Base-by-base conservation (phyloP, 64 coral and sea anemone species). In the Astreopora myriophthalma region DNA sequence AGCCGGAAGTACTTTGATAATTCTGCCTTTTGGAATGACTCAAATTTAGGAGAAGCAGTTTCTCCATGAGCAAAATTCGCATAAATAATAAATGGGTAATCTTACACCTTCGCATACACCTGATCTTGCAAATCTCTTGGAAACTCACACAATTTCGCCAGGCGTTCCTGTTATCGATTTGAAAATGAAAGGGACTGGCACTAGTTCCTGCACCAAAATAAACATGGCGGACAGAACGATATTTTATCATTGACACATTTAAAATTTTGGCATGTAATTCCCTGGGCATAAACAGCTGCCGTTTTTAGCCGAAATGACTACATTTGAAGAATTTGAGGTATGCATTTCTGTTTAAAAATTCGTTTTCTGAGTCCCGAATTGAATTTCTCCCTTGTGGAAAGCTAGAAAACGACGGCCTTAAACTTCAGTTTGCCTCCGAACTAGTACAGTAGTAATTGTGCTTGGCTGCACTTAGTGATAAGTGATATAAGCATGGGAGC, bases 301-400 rank as follows among this genome's bases (percentile, higher is more conserved):
- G 11, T 51, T 20, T 65, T 70, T 0, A 6, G 10, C 16, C 19
- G 44, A 52, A 27, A 96, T 96, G 94, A 79, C 90, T 11, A 75
- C 94, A 20, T 81, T 92, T 69, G 90, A 96, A 76, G 94, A 96
- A 9, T 96, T 92, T 73, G 94, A 96, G 94, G 94, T 96, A 88
- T 49, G 26, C 83, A 5, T 42, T 67, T 79, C 44, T 35, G 6
- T 71, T 70, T 14, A 52, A 55, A 55, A 46, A 55, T 19, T 55
- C 51, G 51, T 3, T 55, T 13, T 55, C 51, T 55, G 16, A 55
- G 51, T 55, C 17, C 17, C 16, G 13, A 55, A 16, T 19, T 55
- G 51, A 14, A 55, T 16, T 55, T 55, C 51, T 55, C n/a, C n/a
- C n/a, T n/a, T n/a, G n/a, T n/a, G n/a, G n/a, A n/a, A n/a, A n/a